Evolutionary conservation across 2,797 vertebrate species (phyloP).

Genomic region (Halcyon badia): DNA sequence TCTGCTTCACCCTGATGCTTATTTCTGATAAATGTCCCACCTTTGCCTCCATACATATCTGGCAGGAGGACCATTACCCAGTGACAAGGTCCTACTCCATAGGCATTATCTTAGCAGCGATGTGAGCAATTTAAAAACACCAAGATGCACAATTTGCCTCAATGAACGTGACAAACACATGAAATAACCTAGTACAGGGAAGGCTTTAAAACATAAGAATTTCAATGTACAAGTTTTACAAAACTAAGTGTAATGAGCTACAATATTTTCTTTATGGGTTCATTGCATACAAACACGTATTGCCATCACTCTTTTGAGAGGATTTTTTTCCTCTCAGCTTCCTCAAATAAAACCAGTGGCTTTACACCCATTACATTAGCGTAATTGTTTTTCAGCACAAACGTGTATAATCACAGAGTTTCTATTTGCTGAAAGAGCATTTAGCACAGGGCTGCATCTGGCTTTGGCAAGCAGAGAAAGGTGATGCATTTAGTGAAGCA

Average conservation of each 20-base stretch:
- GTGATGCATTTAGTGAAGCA: neutral
- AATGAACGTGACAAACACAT: neutral
- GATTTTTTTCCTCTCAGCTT: neutral
- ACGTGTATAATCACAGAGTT: neutral
- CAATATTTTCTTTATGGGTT: neutral
- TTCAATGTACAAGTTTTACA: neutral
- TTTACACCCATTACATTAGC: neutral
- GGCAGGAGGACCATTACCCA: conserved; percentile 17
- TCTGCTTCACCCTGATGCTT: neutral
- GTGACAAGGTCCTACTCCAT: conserved; percentile 1
- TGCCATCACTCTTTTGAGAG: neutral
- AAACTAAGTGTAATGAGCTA: neutral
- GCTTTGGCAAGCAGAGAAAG: neutral
- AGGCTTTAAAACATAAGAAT: neutral
- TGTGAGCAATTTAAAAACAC: neutral
- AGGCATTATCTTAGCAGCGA: neutral
- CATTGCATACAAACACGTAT: neutral
- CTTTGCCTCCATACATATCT: neutral
- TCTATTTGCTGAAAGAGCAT: neutral
- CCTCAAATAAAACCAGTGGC: neutral
- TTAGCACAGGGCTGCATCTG: neutral
- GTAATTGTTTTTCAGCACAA: neutral
- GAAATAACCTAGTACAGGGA: neutral
- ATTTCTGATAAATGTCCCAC: conserved; percentile 33
- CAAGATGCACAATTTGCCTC: neutral